Percentiles rank a stretch among this genome's conserved stretches.
Evolutionary conservation across 2,797 vertebrate genomes (phyloP).

Genomic region (Gastrophryne carolinensis): DNA sequence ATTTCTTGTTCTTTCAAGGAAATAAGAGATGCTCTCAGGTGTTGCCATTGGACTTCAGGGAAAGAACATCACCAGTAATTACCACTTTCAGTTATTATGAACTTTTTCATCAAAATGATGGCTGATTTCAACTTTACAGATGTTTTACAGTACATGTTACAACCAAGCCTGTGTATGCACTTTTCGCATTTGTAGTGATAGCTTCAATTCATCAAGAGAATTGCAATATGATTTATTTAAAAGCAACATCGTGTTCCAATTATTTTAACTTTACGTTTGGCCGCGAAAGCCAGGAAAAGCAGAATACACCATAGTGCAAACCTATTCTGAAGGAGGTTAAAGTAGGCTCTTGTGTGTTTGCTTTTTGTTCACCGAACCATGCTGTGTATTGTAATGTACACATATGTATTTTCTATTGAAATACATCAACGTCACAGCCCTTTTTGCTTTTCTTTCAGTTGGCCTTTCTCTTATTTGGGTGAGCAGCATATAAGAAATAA

Average conservation of each 20-base stretch:
- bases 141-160: background rate
- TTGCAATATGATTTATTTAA: slow-evolving; percentile 42
- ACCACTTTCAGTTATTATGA: background rate
- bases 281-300: slow-evolving; percentile 7
- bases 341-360: slow-evolving; percentile 43
- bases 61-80: too few species aligned
- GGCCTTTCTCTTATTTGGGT: slow-evolving; percentile 51
- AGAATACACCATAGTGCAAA: background rate
- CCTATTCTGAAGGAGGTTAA: slow-evolving; percentile 44
- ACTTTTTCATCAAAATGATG: background rate
- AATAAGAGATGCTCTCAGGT: too few species aligned
- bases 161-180: slow-evolving; percentile 25
- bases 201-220: slow-evolving; percentile 27
- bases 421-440: slow-evolving; percentile 46
- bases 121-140: slow-evolving; percentile 7
- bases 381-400: slow-evolving; percentile 38
- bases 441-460: slow-evolving; percentile 51
- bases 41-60: too few species aligned
- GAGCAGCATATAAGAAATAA: slow-evolving; percentile 57
- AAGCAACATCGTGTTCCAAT: slow-evolving; percentile 33
- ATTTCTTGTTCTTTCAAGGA: too few species aligned
- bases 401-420: slow-evolving; percentile 47
- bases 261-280: slow-evolving; percentile 31
- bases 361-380: slow-evolving; percentile 52
- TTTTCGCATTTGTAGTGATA: slow-evolving; percentile 33